These are phyloP conservation scores for Phyllostomus hastatus DNA, from an alignment of 2,113 vertebrate genomes.

Conservation along the genomic window DNA sequence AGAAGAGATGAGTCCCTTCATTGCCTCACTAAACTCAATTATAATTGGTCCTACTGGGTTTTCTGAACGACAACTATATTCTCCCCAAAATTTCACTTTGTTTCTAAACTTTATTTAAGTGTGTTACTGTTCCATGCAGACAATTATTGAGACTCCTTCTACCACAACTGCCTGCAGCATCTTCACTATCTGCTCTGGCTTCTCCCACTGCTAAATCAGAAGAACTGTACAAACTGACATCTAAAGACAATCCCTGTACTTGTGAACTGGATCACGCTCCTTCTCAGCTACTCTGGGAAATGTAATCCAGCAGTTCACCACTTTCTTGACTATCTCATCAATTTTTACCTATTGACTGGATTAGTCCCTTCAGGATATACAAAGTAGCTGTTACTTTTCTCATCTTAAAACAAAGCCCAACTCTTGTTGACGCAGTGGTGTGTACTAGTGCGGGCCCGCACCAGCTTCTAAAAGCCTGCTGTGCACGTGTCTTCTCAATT, in stretches of 20 bases:
- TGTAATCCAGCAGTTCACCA: background rate
- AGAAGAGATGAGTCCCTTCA: background rate
- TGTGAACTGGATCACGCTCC: background rate
- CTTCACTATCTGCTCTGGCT: background rate
- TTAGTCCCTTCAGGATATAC: background rate
- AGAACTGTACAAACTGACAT: background rate
- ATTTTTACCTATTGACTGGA: background rate
- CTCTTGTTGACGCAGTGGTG: background rate
- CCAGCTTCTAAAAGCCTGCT: background rate
- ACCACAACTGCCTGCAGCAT: background rate
- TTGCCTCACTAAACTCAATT: background rate
- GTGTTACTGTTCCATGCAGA: background rate
- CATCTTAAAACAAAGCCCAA: constrained; percentile 16
- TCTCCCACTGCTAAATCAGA: background rate
- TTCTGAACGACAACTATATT: background rate
- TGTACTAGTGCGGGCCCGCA: background rate
- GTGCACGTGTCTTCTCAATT: background rate
- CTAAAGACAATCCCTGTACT: background rate
- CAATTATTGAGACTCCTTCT: background rate
- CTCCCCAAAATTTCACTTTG: background rate
- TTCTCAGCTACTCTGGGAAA: background rate
- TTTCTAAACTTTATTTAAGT: background rate
- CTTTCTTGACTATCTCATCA: background rate
- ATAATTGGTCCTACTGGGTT: background rate
- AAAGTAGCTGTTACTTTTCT: background rate